Evolutionary conservation across 2,113 vertebrate genomes (phyloP), one percentile per base, ranked within the genome.

Genomic region (Campylorhamphus procurvoides): DNA sequence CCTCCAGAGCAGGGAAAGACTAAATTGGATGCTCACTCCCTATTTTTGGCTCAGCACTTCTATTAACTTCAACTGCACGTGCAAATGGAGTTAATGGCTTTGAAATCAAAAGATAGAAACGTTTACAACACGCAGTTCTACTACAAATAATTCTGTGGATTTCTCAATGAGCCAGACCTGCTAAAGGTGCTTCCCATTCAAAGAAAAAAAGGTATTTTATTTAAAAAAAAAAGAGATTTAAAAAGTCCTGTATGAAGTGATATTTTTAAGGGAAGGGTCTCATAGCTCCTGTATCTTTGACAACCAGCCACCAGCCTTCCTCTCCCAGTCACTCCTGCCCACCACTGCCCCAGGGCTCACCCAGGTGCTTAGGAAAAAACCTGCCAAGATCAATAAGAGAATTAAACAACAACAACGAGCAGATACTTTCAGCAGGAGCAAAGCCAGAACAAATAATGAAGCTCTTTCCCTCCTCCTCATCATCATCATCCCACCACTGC

Each of bases 241-340:
- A 14, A 4, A 58, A 35, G 19, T 52, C 25, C 12, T 24, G 9
- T 8, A 4, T 1, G 1, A 77, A 89, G 7, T 12, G 14, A 4
- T 6, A 22, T 55, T 66, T 66, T 33, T 25, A 50, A 81, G 33
- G 20, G 18, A 50, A 73, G 15, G 11, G 47, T 6, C 19, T 52
- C 0, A 0, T 2, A n/a, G 33, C 6, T 42, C 27, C 23, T 53
- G 46, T 28, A 19, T 15, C 31, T 52, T 9, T 49, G 47, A 37
- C 29, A 64, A 22, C 27, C 29, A 29, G 15, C 10, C 29, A 25
- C 22, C 56, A 55, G 37, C 27, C 35, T 33, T 6, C 18, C 31
- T 44, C 24, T 29, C 24, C 31, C 14, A 59, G 56, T 23, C 5
- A 9, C 15, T 50, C 18, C 69, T 53, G n/a, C 5, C 15, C 12